A percentile compares a stretch with the other conserved stretches of the same genome.
phyloP scores from a whole-genome alignment of 2,888 invertebrate genomes.

The Diadromus collaris region DNA sequence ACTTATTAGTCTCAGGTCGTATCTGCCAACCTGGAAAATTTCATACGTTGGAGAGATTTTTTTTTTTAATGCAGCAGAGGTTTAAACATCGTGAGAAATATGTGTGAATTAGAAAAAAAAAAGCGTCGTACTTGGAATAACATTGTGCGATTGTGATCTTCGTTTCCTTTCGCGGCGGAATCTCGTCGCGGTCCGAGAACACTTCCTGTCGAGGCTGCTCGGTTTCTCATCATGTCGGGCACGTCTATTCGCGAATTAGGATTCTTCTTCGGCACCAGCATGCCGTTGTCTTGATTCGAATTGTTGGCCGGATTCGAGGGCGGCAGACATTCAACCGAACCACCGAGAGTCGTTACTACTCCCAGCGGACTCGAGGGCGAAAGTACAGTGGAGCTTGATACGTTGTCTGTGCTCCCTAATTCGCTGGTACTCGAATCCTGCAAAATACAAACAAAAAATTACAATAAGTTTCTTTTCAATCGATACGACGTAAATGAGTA shows the following conservation, averaged over 20 bases:
- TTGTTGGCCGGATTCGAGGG: conserved; percentile 67
- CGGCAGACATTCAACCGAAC: conserved; percentile 75
- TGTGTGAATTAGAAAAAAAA: background rate
- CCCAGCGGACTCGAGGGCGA: conserved; percentile 74
- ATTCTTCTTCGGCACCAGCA: conserved; percentile 65
- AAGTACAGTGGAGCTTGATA: conserved; percentile 75
- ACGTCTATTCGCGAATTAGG: conserved; percentile 68
- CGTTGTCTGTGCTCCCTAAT: conserved; percentile 76
- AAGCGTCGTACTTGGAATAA: conserved; percentile 87
- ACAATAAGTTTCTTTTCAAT: conserved; percentile 17
- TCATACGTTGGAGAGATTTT: background rate
- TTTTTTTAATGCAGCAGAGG: background rate
- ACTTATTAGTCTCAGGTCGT: conserved; percentile 94
- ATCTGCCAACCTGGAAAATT: conserved; percentile 87
- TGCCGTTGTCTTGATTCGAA: conserved; percentile 60
- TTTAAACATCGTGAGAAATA: conserved; percentile 12
- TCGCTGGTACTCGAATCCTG: conserved; percentile 77
- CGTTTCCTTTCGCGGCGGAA: conserved; percentile 71
- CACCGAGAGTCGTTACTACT: conserved; percentile 67
- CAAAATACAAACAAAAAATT: conserved; percentile 12
- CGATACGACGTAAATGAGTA: background rate
- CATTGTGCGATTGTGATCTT: conserved; percentile 95
- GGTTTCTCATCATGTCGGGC: conserved; percentile 79
- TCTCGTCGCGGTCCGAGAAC: conserved; percentile 75
- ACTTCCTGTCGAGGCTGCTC: conserved; percentile 80